Evolutionary conservation across 2,888 invertebrate species (phyloP).

Genomic region (Saturnia japonica): DNA sequence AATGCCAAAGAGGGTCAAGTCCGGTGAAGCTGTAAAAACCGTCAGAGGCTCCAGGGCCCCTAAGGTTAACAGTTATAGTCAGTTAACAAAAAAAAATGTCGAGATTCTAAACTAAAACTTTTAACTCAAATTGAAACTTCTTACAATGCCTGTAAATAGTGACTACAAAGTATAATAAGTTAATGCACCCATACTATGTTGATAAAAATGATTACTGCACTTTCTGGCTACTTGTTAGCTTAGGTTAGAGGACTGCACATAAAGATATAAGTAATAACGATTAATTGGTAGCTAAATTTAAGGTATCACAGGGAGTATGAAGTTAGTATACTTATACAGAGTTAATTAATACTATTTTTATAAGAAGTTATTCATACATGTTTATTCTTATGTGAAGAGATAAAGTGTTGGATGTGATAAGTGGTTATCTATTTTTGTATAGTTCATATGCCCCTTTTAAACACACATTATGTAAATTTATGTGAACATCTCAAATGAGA

Average conservation of each 20-base stretch:
- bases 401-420: background rate
- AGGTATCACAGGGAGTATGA: background rate
- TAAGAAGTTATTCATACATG: background rate
- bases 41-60: too few species aligned
- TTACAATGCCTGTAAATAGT: background rate
- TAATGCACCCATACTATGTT: conserved; percentile 5
- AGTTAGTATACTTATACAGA: background rate
- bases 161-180: background rate
- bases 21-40: too few species aligned
- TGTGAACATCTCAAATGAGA: background rate
- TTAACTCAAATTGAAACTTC: background rate
- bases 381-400: background rate
- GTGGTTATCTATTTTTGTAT: background rate
- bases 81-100: too few species aligned
- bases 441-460: background rate
- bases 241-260: background rate
- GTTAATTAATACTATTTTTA: background rate
- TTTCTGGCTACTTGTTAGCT: background rate
- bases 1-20: background rate
- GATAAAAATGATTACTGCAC: conserved; percentile 9
- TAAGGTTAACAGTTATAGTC: too few species aligned
- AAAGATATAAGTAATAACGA: background rate
- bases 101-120: background rate
- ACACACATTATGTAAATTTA: background rate
- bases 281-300: background rate